phyloP scores from a whole-genome alignment of 2,888 invertebrate species.

The Cheiracanthium punctorium region DNA sequence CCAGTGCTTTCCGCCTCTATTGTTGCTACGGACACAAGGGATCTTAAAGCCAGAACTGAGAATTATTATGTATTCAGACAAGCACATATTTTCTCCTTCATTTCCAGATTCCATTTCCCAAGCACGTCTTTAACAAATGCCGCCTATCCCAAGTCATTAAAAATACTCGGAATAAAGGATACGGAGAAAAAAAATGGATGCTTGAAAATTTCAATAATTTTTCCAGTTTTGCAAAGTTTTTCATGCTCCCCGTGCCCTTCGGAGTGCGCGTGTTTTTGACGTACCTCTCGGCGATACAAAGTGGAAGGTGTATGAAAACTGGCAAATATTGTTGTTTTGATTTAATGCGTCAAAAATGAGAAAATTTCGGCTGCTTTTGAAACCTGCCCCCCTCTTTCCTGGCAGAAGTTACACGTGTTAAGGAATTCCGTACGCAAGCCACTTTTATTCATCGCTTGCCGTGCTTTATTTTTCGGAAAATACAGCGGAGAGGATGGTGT shows the following conservation, averaged over 20 bases:
- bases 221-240: constrained; percentile 27
- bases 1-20: background rate
- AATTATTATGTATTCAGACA: constrained; percentile 61
- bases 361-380: constrained; percentile 28
- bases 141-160: constrained; percentile 55
- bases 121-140: constrained; percentile 46
- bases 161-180: constrained; percentile 26
- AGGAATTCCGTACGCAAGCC: background rate
- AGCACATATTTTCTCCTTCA: constrained; percentile 28
- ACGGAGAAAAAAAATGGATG: constrained; percentile 1
- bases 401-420: background rate
- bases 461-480: constrained; percentile 44
- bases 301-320: background rate
- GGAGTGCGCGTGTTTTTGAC: constrained; percentile 27
- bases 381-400: constrained; percentile 30
- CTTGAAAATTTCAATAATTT: constrained; percentile 48
- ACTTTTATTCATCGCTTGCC: constrained; percentile 21
- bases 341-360: constrained; percentile 51
- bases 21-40: constrained; percentile 39
- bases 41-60: constrained; percentile 23
- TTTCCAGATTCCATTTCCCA: constrained; percentile 26
- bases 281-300: background rate
- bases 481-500: constrained; percentile 20
- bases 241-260: background rate
- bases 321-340: constrained; percentile 61